Base-by-base conservation (phyloP, 2,888 invertebrate genomes). In the Pammene aurita region DNA sequence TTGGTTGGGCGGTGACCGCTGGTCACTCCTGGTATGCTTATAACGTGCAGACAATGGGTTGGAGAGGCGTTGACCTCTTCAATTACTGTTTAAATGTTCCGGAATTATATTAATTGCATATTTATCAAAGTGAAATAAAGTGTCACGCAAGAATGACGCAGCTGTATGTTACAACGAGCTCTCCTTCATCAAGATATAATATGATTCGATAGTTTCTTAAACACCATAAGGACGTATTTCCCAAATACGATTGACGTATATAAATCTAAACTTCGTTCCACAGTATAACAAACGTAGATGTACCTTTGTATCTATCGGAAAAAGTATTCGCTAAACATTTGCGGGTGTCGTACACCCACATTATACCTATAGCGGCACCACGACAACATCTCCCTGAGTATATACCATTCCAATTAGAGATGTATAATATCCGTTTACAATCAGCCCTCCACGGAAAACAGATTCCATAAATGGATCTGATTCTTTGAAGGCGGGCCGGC, bases 1-100 rank as follows among this genome's bases (percentile, higher is more conserved):
- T 87, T 86, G 83, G 80, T 82, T 76, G 74, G 73, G 76, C 73
- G 73, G 75, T 71, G 72, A 71, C 63, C 69, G 72, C 70, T 61
- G 69, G 72, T 71, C 70, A 61, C 61, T 72, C 67, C 61, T 58
- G 70, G 66, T 66, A 42, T 42, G 35, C 44, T n/a, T 44, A 44
- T 44, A 52, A 61, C 62, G 61, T 38, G 61, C 68, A 58, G 57
- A 64, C 68, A 68, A 69, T 69, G 69, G 42, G 46, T 58, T 48
- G 55, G 38, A 48, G 52, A 52, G 64, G 58, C 60, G 64, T 55
- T 69, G 69, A 69, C 64, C 65, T 65, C 65, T 65, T 54, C 65
- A 65, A 65, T 54, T 69, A 64, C 60, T 46, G 48, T 48, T 64
- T 65, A 48, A 65, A 69, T 55, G 55, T 46, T 16, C 46, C 42